Base-by-base conservation (phyloP, 2,113 vertebrate genomes). In the Percina caprodes region DNA sequence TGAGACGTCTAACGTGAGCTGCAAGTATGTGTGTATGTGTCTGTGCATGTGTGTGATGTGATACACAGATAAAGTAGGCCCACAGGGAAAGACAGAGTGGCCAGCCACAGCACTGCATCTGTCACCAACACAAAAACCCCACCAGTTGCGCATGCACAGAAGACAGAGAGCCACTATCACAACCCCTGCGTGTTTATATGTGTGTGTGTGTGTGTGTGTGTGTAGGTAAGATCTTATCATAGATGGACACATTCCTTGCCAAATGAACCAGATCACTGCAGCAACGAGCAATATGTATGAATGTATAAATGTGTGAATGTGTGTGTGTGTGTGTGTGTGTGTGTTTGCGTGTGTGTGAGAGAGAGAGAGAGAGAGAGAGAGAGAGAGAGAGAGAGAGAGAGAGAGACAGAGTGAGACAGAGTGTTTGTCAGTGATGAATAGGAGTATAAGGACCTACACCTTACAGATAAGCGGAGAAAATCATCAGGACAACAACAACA, bases 361-460 rank as follows among this genome's bases (percentile, higher is more conserved):
- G 52, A 21, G 69, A 3, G 6, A 35, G 15, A 26, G 23, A n/a
- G 23, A 46, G 24, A 24, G 63, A 42, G 54, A 55, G 10, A 35
- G 49, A 10, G 24, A 42, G 52, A 4, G 52, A 21, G 60, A 3
- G 52, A 4, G 52, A 21, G 69, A 3, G 6, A 39, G 16, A 26
- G 23, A n/a, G 23, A 46, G 24, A 24, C 58, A 42, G 54, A 55
- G 10, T 30, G 49, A 10, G n/a, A 45, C 39, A 26, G 45, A 55
- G 71, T 4, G 74, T 61, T 67, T 91, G 93, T 82, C 92, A 92
- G 88, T 93, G 94, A 95, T 93, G 78, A 94, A 95, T 94, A 85
- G 86, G 81, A 76, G 88, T 93, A 90, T 90, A 91, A 91, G 82
- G 88, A 90, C 91, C 88, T 89, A 94, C 89, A 93, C 82, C 82